Base-by-base conservation (phyloP, 2,797 vertebrate genomes). In the Pipistrellus nathusii region DNA sequence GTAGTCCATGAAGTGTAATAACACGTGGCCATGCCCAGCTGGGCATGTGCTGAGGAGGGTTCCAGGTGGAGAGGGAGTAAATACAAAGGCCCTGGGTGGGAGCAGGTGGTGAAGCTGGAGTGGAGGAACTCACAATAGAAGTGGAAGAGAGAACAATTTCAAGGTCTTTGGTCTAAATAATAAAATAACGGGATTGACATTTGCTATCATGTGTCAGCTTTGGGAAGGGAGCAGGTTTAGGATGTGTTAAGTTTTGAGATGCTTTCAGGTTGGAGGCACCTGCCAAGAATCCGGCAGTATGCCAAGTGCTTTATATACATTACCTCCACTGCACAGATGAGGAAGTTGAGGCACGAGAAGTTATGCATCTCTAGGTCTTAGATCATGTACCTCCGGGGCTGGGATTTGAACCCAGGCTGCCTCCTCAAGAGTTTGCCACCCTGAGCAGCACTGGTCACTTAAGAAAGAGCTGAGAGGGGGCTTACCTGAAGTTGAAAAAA, bases 121-220 rank as follows among this genome's bases (percentile, higher is more conserved):
- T 23, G 44, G 35, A 84, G 51, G 35, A 68, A 21, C 35, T 14
- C 7, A 27, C 3, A 5, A 15, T 66, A 27, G 15, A n/a, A 23
- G 32, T 51, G 8, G n/a, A 86, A 64, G 64, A 73, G 32, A 62
- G 76, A 48, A 14, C 21, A 76, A 73, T 91, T 85, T 23, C 55
- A 55, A 72, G 3, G 30, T 51, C 94, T 93, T 87, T 44, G 15
- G 14, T 59, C 12, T 80, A 87, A 73, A 25, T 84, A 32, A 32
- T 32, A n/a, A 66, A 90, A 85, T 21, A 75, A 78, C 82, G 69
- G 62, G 88, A 73, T 23, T 72, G 85, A 68, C 20, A 32, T 88
- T 82, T 91, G 75, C 41, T 93, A 91, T 77, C 77, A 72, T 46
- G 64, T 76, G 69, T 69, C 62, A 88, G 88, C n/a, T 44, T 23